Base-by-base conservation (phyloP, 2,797 vertebrate species). In the Siniperca obscura region DNA sequence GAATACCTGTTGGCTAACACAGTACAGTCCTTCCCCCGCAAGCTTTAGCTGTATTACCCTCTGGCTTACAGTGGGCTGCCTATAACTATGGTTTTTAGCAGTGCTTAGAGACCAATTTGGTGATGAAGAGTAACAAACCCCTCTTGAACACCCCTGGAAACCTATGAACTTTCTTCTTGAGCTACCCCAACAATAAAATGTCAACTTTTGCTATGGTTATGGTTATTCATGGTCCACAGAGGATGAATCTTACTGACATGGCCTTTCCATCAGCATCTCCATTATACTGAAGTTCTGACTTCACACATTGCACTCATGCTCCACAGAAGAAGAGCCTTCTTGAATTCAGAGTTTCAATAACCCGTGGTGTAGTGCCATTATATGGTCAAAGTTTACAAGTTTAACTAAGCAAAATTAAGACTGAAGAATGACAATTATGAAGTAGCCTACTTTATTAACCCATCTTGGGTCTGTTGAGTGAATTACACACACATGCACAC, bases 51-150 rank as follows among this genome's bases (percentile, higher is more conserved):
- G 83, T 16, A 75, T 80, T 67, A 84, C 38, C 16, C 36, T 64
- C 7, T 12, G 52, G 82, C 73, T 86, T 76, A 56, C 21, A 44
- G 66, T 73, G 71, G 76, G 69, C 61, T 79, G 25, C 36, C 59
- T 21, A 11, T 17, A 74, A 34, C 71, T 53, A 57, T 82, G 76
- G 91, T 83, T 76, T 76, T 81, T 60, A 59, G 65, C 71, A 19
- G 73, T 74, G 70, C 81, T 92, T 89, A 90, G 61, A 84, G 76
- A 82, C 46, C 74, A 88, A 70, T 86, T 67, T 42, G 74, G 50
- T 69, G 74, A 89, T 79, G 76, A 82, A 59, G 74, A 66, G 66
- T 65, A 69, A 76, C 76, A 86, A 76, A 74, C 70, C 69, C 27
- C 68, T 76, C 59, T 83, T 78, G 56, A 30, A 30, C 30, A 30